phyloP scores from a whole-genome alignment of 1,140 invertebrate genomes.

The Hyphantria cunea region DNA sequence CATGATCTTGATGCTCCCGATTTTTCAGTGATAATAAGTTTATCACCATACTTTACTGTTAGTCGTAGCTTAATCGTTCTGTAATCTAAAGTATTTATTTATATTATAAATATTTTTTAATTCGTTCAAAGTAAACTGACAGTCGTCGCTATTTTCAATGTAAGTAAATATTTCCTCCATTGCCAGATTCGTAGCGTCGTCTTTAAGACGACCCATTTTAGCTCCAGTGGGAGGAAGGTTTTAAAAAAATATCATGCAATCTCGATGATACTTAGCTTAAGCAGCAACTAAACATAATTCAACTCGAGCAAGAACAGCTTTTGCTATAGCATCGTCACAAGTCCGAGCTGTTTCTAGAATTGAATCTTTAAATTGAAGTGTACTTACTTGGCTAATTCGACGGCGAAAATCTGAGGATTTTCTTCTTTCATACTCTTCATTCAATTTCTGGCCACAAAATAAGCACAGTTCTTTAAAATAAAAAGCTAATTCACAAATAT shows the following conservation, averaged over 20 bases:
- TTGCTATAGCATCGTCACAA: constrained; percentile 49
- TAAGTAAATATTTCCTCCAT: constrained; percentile 43
- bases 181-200: constrained; percentile 28
- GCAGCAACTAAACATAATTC: constrained; percentile 57
- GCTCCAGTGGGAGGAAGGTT: constrained; percentile 44
- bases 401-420: too few relatives aligned
- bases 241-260: constrained; percentile 45
- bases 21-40: too few relatives aligned
- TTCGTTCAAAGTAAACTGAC: constrained; percentile 9
- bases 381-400: constrained; percentile 40
- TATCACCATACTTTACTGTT: too few relatives aligned
- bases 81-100: background rate
- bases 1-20: too few relatives aligned
- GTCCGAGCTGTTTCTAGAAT: constrained; percentile 38
- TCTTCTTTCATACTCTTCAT: too few relatives aligned
- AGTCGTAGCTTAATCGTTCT: too few relatives aligned
- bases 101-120: too few relatives aligned
- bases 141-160: constrained; percentile 32
- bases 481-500: constrained; percentile 44
- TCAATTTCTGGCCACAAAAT: constrained; percentile 42
- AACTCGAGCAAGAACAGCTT: constrained; percentile 45
- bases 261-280: constrained; percentile 53
- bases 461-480: constrained; percentile 48
- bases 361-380: constrained; percentile 40
- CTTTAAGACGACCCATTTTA: constrained; percentile 58